Evolutionary conservation across 2,113 vertebrate genomes (phyloP).

Genomic region (Scophthalmus maximus): DNA sequence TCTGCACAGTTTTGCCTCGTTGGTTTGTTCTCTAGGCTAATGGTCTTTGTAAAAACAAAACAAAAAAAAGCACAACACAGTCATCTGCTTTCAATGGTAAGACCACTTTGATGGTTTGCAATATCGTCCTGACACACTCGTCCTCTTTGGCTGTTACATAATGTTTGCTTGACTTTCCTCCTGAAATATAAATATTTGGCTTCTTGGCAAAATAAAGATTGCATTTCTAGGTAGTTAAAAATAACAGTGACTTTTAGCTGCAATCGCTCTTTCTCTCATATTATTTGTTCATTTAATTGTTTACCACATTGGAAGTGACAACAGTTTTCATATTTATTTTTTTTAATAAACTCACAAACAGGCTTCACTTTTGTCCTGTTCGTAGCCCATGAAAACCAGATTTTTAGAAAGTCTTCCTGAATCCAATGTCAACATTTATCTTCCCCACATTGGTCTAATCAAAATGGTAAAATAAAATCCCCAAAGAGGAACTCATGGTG

Average conservation of each 20-base stretch:
- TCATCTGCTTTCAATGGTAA: slow-evolving; percentile 34
- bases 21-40: not conserved
- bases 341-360: slow-evolving; percentile 8
- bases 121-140: slow-evolving; percentile 8
- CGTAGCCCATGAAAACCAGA: slow-evolving; percentile 38
- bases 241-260: accelerated
- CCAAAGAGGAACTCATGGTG: slow-evolving; percentile 43
- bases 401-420: slow-evolving; percentile 53
- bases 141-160: not conserved
- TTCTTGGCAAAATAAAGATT: not conserved
- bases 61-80: slow-evolving; percentile 3
- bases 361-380: slow-evolving; percentile 5
- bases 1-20: slow-evolving; percentile 1
- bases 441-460: slow-evolving; percentile 34
- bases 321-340: not conserved
- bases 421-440: slow-evolving; percentile 67
- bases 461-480: slow-evolving; percentile 26
- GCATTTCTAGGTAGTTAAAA: not conserved
- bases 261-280: not conserved
- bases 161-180: slow-evolving; percentile 3
- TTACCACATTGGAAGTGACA: not conserved
- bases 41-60: not conserved
- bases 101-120: slow-evolving; percentile 32
- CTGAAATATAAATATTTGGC: not conserved
- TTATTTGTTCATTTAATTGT: not conserved